phyloP scores from a whole-genome alignment of 2,113 vertebrate genomes.

The Callionymus lyra region DNA sequence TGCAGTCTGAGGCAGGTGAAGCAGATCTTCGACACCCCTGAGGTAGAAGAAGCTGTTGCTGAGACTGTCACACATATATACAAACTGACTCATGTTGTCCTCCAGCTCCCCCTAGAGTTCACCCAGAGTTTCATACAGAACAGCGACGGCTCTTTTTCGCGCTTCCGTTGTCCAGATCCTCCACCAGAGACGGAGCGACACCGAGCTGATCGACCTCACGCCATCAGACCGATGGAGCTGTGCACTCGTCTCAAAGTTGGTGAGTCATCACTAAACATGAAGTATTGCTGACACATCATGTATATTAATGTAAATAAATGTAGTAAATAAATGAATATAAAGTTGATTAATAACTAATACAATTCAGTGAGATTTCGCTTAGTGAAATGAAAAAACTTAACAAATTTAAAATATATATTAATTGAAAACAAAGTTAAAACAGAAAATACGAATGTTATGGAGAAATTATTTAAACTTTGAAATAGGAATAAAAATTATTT shows the following conservation, averaged over 20 bases:
- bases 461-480: too few relatives aligned
- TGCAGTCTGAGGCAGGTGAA: constrained; percentile 81
- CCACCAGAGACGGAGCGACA: constrained; percentile 70
- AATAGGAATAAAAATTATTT: too few relatives aligned
- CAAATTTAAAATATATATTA: too few relatives aligned
- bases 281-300: too few relatives aligned
- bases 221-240: constrained; percentile 79
- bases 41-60: constrained; percentile 62
- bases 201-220: constrained; percentile 68
- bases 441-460: too few relatives aligned
- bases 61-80: background rate
- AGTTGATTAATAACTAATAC: too few relatives aligned
- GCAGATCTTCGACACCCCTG: constrained; percentile 82
- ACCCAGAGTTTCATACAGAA: constrained; percentile 85
- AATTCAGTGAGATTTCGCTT: too few relatives aligned
- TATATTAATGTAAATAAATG: too few relatives aligned
- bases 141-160: constrained; percentile 76
- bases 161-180: constrained; percentile 71
- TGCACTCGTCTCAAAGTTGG: constrained; percentile 89
- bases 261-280: too few relatives aligned
- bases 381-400: too few relatives aligned
- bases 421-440: too few relatives aligned
- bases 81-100: background rate
- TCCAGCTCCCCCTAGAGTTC: constrained; percentile 81
- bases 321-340: too few relatives aligned